Conservation (phyloP, 2,797 vertebrate species). For the Parauchenoglanis punctatus region DNA sequence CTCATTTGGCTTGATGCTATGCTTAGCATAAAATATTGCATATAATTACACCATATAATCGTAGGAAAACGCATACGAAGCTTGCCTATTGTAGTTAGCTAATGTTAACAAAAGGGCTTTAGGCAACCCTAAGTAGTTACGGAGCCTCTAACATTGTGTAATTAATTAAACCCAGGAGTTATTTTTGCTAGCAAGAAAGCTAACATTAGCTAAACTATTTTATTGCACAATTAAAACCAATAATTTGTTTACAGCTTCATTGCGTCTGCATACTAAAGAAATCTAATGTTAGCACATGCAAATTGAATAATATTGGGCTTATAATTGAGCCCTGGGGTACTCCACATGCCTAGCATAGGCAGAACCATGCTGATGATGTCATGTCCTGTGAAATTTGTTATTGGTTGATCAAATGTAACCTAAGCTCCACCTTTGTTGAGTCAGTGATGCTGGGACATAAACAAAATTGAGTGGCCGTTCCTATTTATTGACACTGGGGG, state of each 20-base stretch:
- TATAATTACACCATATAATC: neutral
- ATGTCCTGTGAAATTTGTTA: neutral
- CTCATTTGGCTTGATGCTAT: neutral
- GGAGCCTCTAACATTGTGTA: neutral
- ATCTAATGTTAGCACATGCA: neutral
- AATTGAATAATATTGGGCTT: neutral
- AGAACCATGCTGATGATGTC: slow-evolving; percentile 1
- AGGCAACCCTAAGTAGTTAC: neutral
- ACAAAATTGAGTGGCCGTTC: neutral
- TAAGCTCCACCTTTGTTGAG: neutral
- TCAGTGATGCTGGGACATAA: neutral
- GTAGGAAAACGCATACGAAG: neutral
- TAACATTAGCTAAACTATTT: neutral
- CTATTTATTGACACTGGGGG: slow-evolving; percentile 33
- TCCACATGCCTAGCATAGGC: neutral
- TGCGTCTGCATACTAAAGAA: neutral
- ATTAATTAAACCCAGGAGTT: neutral
- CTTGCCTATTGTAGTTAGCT: neutral
- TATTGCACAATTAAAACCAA: neutral
- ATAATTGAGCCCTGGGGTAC: slow-evolving; percentile 12
- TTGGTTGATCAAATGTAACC: slow-evolving; percentile 1
- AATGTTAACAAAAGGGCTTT: neutral
- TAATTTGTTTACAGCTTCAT: neutral
- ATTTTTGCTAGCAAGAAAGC: too few relatives aligned
- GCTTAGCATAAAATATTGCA: neutral